Percentiles rank a stretch among this genome's conserved stretches.
Evolutionary conservation across 2,113 vertebrate genomes (phyloP).

Genomic region (Barbus barbus): DNA sequence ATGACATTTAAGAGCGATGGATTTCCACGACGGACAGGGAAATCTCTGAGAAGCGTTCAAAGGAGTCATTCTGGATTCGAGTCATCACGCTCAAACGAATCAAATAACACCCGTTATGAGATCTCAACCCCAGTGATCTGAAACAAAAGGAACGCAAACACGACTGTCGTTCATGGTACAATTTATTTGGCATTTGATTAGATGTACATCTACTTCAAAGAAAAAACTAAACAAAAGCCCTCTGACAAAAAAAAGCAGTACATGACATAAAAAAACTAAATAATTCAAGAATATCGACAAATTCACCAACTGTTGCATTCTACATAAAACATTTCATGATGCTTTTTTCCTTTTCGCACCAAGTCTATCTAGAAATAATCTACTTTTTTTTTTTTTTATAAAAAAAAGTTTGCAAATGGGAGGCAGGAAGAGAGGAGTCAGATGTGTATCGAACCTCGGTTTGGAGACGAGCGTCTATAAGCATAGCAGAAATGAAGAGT

Average conservation of each 20-base stretch:
- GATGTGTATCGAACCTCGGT: conserved; percentile 5
- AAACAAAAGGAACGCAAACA: not conserved
- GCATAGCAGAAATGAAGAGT: conserved; percentile 45
- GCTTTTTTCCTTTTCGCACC: conserved; percentile 58
- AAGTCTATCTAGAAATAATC: conserved; percentile 61
- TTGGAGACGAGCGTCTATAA: conserved; percentile 49
- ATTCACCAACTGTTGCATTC: conserved; percentile 66
- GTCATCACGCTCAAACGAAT: not conserved
- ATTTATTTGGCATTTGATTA: conserved; percentile 98
- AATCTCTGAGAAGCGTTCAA: not conserved
- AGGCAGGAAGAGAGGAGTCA: not conserved
- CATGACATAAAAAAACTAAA: conserved; percentile 39
- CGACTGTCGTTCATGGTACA: conserved; percentile 78
- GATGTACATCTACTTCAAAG: conserved; percentile 85
- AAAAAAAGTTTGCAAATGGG: not conserved
- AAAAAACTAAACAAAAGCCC: conserved; percentile 73
- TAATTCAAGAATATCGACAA: conserved; percentile 69
- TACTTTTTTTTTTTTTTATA: not conserved
- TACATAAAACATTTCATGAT: conserved; percentile 61
- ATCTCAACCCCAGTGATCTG: not conserved
- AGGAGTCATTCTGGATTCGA: not conserved
- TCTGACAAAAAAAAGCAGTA: conserved; percentile 64
- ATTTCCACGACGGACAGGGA: not conserved
- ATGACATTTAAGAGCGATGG: not conserved
- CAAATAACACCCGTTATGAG: not conserved